A percentile compares a stretch with the other conserved stretches of the same genome.
phyloP scores from a whole-genome alignment of 1,140 invertebrate genomes.

The Brachionus plicatilis region DNA sequence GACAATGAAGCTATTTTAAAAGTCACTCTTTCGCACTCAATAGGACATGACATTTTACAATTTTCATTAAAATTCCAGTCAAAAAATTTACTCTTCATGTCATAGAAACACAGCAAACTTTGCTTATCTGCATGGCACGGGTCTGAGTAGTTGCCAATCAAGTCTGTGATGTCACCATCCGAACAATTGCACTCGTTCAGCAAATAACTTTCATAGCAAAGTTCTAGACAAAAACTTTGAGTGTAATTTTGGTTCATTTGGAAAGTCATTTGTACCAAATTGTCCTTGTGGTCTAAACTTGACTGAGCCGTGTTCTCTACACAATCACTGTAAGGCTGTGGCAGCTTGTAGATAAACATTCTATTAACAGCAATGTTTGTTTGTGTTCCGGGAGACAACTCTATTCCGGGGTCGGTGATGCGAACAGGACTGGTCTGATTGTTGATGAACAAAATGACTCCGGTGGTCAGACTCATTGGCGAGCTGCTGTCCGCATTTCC shows the following conservation, averaged over 20 bases:
- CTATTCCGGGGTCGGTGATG: not conserved
- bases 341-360: conserved; percentile 9
- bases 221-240: conserved; percentile 2
- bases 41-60: conserved; percentile 6
- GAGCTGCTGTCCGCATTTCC: conserved; percentile 6
- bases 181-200: not conserved
- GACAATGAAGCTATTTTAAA: conserved; percentile 6
- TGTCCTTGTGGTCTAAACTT: not conserved
- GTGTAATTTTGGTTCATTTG: not conserved
- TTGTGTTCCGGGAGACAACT: conserved; percentile 23
- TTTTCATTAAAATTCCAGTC: conserved; percentile 20
- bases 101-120: conserved; percentile 4
- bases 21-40: conserved; percentile 24
- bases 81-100: conserved; percentile 16
- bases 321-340: conserved; percentile 15
- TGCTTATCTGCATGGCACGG: not conserved
- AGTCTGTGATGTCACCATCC: not conserved
- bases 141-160: not conserved
- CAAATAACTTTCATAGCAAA: conserved; percentile 9
- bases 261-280: not conserved
- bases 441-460: conserved; percentile 13
- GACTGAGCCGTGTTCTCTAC: not conserved
- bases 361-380: conserved; percentile 32
- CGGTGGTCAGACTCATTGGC: not conserved
- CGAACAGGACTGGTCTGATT: not conserved